Base-by-base conservation (phyloP, 2,888 invertebrate species). In the Yponomeuta plumbellus region DNA sequence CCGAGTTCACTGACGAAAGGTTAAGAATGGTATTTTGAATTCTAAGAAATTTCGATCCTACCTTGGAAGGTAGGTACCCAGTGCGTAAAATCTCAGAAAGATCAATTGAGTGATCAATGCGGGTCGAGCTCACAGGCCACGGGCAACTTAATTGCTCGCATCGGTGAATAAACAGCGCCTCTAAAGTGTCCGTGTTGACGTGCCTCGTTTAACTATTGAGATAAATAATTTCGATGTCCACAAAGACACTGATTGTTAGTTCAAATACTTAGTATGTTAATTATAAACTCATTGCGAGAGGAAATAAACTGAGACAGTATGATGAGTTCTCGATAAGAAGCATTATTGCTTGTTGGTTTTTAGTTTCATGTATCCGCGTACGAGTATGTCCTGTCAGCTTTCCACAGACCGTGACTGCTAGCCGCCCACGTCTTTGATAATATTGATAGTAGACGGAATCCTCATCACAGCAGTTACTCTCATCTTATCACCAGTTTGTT, bases 71-170 rank as follows among this genome's bases (percentile, higher is more conserved):
- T 52, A 52, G 13, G 20, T 17, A 61, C 26, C 65, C 39, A 65
- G 56, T 72, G 73, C 76, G 77, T 76, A 74, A 84, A 85, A 85
- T 84, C 82, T 79, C 75, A 77, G 78, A 80, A 57, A 80, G 80
- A 83, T 82, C 84, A 88, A 89, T 88, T 88, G 83, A 80, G 73
- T 82, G 82, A 82, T 83, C 84, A 86, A 85, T 84, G 81, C 81
- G 82, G 80, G 81, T 79, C 81, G 83, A 78, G 79, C 80, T 76
- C 79, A 76, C 73, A 77, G 88, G 88, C 88, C 88, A 88, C 75
- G 86, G 86, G 75, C 84, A 76, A 74, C 75, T 77, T 83, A 84
- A 88, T 87, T 86, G 78, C 75, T 80, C 75, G 73, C 74, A 77
- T 78, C 74, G 73, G 69, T 57, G 13, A 61, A 20, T 63, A 40